These are phyloP conservation scores for Cryptus armator DNA, from an alignment of 2,888 invertebrate species.

Conservation along the genomic window DNA sequence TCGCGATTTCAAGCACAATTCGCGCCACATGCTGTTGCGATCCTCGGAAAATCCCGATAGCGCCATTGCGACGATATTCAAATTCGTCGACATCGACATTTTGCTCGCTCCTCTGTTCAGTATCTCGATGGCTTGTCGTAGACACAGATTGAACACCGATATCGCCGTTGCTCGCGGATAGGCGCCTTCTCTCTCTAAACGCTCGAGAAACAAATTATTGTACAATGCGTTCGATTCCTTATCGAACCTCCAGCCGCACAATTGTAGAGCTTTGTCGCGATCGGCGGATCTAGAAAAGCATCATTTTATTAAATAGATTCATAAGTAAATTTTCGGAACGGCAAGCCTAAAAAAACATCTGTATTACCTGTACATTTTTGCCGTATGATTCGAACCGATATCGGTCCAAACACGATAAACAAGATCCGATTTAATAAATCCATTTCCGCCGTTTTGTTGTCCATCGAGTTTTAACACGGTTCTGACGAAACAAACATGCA, in stretches of 20 bases:
- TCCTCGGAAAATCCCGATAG: slow-evolving; percentile 95
- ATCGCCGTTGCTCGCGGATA: slow-evolving; percentile 95
- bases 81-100: slow-evolving; percentile 82
- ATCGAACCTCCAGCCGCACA: slow-evolving; percentile 96
- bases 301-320: neutral
- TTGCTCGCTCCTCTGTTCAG: slow-evolving; percentile 90
- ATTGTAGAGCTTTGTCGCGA: slow-evolving; percentile 92
- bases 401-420: slow-evolving; percentile 89
- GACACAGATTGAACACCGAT: slow-evolving; percentile 95
- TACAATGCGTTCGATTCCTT: slow-evolving; percentile 88
- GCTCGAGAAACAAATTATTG: slow-evolving; percentile 87
- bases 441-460: slow-evolving; percentile 83
- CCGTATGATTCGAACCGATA: slow-evolving; percentile 87
- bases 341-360: neutral
- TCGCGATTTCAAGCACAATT: slow-evolving; percentile 90
- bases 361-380: slow-evolving; percentile 87
- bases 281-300: slow-evolving; percentile 86
- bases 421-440: slow-evolving; percentile 87
- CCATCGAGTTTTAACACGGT: slow-evolving; percentile 87
- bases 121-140: slow-evolving; percentile 94
- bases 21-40: slow-evolving; percentile 92
- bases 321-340: neutral
- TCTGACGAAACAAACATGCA: slow-evolving; percentile 73
- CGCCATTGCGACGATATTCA: slow-evolving; percentile 92
- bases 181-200: slow-evolving; percentile 91